Conservation (phyloP, 2,113 vertebrate species). For the Oryzias celebensis region DNA sequence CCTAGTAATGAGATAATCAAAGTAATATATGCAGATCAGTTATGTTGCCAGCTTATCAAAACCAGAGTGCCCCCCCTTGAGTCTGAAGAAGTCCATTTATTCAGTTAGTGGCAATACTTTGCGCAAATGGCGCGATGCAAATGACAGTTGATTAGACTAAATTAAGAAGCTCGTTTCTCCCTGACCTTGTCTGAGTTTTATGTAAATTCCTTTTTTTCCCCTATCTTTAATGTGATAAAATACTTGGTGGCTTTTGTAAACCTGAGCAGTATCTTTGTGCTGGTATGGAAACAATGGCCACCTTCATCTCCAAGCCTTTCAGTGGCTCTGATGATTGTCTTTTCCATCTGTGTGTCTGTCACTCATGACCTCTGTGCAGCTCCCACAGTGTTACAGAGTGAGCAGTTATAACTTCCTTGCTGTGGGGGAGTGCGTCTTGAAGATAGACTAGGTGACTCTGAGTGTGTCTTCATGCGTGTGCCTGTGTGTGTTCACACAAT, state of each 20-base stretch:
- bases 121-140: conserved; percentile 99
- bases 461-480: conserved; percentile 45
- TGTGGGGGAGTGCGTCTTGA: conserved; percentile 62
- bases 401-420: conserved; percentile 70
- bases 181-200: conserved; percentile 99
- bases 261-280: conserved; percentile 49
- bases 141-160: conserved; percentile 99
- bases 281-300: conserved; percentile 38
- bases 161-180: conserved; percentile 99
- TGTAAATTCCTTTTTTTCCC: conserved; percentile 87
- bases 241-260: conserved; percentile 62
- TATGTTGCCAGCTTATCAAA: conserved; percentile 98
- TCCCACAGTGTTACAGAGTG: conserved; percentile 64
- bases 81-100: conserved; percentile 99
- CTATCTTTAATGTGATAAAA: conserved; percentile 69
- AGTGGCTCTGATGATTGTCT: conserved; percentile 24
- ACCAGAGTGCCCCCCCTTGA: conserved; percentile 95
- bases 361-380: conserved; percentile 59
- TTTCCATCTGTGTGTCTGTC: conserved; percentile 33
- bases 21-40: conserved; percentile 99
- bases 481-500: conserved; percentile 59
- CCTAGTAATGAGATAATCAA: conserved; percentile 99
- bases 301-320: conserved; percentile 37
- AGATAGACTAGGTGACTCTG: conserved; percentile 52
- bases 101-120: conserved; percentile 99